Evolutionary conservation across 2,888 invertebrate genomes (phyloP).

Genomic region (Polymixis flavicincta): DNA sequence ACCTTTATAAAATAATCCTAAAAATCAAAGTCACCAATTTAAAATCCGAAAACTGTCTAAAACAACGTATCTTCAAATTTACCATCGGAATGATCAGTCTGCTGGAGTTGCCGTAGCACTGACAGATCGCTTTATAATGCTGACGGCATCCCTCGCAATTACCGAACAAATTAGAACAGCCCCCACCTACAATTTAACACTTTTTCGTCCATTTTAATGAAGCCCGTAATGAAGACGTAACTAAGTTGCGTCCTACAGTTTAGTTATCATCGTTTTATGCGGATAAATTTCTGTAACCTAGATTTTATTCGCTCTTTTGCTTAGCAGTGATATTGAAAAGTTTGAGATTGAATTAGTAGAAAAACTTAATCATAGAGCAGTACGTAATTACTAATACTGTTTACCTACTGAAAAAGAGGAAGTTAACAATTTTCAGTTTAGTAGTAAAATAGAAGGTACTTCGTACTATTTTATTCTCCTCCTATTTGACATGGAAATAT

Average conservation of each 20-base stretch:
- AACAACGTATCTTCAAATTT: conserved; percentile 52
- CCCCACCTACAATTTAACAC: conserved; percentile 60
- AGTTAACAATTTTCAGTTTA: not conserved
- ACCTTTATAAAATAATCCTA: conserved; percentile 2
- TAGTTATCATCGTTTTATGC: conserved; percentile 28
- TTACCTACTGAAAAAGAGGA: too few relatives aligned
- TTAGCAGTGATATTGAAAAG: not conserved
- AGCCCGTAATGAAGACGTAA: conserved; percentile 50
- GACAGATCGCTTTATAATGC: conserved; percentile 66
- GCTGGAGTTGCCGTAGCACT: conserved; percentile 55
- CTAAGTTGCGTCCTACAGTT: conserved; percentile 21
- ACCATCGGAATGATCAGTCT: conserved; percentile 60
- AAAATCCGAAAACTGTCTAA: conserved; percentile 39
- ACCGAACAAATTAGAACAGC: conserved; percentile 66
- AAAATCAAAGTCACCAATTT: conserved; percentile 42
- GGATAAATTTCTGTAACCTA: conserved; percentile 38
- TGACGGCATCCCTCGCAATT: conserved; percentile 65
- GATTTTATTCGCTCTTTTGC: conserved; percentile 12
- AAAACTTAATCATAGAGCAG: not conserved
- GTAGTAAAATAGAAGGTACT: not conserved
- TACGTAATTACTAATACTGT: not conserved
- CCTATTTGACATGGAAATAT: too few relatives aligned
- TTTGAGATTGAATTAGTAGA: not conserved
- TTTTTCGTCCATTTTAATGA: conserved; percentile 62
- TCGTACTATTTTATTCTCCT: not conserved